Conservation (phyloP, 2,113 vertebrate species). For the Perca flavescens region DNA sequence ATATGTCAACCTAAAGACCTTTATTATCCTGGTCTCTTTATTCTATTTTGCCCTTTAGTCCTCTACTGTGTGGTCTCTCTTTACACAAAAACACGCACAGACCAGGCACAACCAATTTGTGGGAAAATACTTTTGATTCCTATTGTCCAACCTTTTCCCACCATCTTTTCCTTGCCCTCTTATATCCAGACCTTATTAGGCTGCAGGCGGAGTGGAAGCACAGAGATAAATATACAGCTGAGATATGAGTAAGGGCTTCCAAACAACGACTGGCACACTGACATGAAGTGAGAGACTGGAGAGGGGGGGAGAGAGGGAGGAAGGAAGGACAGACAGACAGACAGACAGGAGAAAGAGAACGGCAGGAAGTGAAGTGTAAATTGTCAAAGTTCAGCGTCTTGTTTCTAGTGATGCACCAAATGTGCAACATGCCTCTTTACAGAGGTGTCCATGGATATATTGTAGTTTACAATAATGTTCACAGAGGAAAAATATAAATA, state of each 20-base stretch:
- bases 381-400: conserved; percentile 44
- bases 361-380: conserved; percentile 13
- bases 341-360: background rate
- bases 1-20: conserved; percentile 26
- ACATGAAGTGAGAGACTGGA: conserved; percentile 14
- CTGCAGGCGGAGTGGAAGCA: conserved; percentile 35
- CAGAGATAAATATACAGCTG: conserved; percentile 77
- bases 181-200: conserved; percentile 79
- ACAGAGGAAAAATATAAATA: background rate
- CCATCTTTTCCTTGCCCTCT: conserved; percentile 32
- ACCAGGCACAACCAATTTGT: conserved; percentile 53
- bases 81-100: conserved; percentile 4
- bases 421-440: background rate
- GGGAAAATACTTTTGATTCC: conserved; percentile 68
- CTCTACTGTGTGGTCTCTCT: conserved; percentile 19
- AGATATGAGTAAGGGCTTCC: conserved; percentile 71
- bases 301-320: background rate
- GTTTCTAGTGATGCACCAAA: conserved; percentile 15
- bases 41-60: conserved; percentile 11
- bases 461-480: background rate
- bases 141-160: conserved; percentile 70
- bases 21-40: conserved; percentile 17
- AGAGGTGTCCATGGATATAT: background rate
- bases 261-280: conserved; percentile 63
- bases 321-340: background rate